Percentiles rank a stretch among this genome's conserved stretches.
phyloP scores from a whole-genome alignment of 2,113 vertebrate genomes.

The Anguilla rostrata region DNA sequence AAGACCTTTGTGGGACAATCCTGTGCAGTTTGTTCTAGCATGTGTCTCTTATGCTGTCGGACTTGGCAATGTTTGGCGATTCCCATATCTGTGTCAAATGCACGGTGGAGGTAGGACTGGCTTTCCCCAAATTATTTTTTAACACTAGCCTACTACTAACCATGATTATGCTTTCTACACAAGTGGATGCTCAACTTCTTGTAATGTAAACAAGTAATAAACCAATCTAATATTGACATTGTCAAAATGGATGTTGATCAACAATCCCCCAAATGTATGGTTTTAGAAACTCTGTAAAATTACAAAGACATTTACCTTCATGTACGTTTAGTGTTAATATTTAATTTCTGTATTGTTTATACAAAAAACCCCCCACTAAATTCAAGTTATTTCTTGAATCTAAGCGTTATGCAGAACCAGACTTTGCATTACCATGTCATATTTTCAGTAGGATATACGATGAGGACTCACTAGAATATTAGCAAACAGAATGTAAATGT shows the following conservation, averaged over 20 bases:
- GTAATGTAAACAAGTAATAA: no score
- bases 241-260: not conserved
- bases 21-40: slow-evolving; percentile 85
- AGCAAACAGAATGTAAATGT: not conserved
- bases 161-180: not conserved
- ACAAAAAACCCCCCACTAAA: no score
- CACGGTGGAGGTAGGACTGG: slow-evolving; percentile 87
- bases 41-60: slow-evolving; percentile 92
- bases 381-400: no score
- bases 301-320: no score
- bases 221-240: not conserved
- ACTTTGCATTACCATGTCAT: not conserved
- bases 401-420: not conserved
- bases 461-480: not conserved
- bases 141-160: not conserved
- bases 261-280: no score
- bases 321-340: no score
- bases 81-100: slow-evolving; percentile 95
- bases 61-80: slow-evolving; percentile 93
- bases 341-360: no score
- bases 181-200: not conserved
- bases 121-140: not conserved
- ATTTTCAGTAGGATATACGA: not conserved
- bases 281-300: no score
- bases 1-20: slow-evolving; percentile 80